Evolutionary conservation across 2,888 invertebrate genomes (phyloP).

Genomic region (Sycophila texana): DNA sequence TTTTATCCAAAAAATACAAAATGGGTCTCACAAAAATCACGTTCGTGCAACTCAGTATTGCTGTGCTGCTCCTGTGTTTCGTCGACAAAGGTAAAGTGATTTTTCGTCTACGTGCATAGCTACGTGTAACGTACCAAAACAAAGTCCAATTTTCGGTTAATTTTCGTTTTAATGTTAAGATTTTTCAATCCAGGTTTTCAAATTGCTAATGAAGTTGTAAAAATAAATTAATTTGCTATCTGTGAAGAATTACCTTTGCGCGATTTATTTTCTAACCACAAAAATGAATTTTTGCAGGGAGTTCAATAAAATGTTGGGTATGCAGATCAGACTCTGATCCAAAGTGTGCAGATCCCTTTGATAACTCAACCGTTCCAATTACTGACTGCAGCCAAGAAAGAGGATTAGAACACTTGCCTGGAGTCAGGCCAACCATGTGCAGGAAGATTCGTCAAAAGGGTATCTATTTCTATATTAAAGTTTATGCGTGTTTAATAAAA

Average conservation of each 20-base stretch:
- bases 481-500: conserved; percentile 76
- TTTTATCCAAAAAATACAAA: conserved; percentile 27
- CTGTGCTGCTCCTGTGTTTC: conserved; percentile 57
- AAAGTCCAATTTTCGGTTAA: not conserved
- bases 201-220: not conserved
- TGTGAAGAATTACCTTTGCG: not conserved
- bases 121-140: not conserved
- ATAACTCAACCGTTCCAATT: conserved; percentile 91
- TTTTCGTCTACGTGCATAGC: not conserved
- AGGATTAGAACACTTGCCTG: conserved; percentile 82
- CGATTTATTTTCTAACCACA: not conserved
- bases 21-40: conserved; percentile 33
- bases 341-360: conserved; percentile 94
- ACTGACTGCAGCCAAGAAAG: conserved; percentile 84
- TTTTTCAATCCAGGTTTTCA: not conserved
- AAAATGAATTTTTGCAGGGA: conserved; percentile 74
- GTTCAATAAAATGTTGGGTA: conserved; percentile 91
- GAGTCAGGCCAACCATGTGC: conserved; percentile 88
- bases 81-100: conserved; percentile 59
- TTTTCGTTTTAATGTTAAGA: not conserved
- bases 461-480: conserved; percentile 66
- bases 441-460: conserved; percentile 94
- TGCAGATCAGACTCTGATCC: conserved; percentile 93
- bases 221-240: not conserved
- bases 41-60: conserved; percentile 44